phyloP scores from a whole-genome alignment of 1,140 invertebrate genomes.

The Drosophila ercepeae region DNA sequence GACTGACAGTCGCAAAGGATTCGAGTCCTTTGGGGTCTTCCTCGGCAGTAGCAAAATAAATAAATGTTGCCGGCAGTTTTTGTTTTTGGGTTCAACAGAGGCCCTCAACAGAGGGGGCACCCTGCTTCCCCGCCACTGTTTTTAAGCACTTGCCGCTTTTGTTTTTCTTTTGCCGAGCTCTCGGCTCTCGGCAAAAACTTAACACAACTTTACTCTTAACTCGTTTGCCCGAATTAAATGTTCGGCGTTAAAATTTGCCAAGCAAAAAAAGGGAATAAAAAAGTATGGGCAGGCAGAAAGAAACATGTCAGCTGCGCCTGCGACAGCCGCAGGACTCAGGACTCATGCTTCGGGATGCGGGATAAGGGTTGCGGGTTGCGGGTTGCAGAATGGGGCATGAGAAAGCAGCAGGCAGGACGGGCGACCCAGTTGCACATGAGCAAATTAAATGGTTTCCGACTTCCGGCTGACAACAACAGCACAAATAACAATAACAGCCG shows the following conservation, averaged over 20 bases:
- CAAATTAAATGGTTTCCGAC: constrained; percentile 81
- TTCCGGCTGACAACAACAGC: constrained; percentile 75
- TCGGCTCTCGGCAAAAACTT: constrained; percentile 69
- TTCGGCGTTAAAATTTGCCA: constrained; percentile 71
- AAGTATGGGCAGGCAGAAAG: constrained; percentile 32
- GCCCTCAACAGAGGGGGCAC: constrained; percentile 1
- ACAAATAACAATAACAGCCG: constrained; percentile 42
- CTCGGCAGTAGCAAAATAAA: constrained; percentile 69
- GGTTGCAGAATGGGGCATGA: constrained; percentile 12
- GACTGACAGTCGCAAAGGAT: constrained; percentile 57
- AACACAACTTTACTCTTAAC: constrained; percentile 82
- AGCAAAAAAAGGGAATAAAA: constrained; percentile 29
- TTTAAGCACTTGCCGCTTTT: constrained; percentile 59
- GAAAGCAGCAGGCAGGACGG: constrained; percentile 3
- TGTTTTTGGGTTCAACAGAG: constrained; percentile 35
- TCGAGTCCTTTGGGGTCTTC: constrained; percentile 57
- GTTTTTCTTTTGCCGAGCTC: constrained; percentile 67
- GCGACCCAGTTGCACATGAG: constrained; percentile 72
- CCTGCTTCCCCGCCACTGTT: constrained; percentile 8
- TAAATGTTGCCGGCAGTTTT: constrained; percentile 66
- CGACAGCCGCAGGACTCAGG: constrained; percentile 40
- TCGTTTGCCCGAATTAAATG: constrained; percentile 80
- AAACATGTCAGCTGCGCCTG: constrained; percentile 75
- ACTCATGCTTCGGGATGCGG: constrained; percentile 22
- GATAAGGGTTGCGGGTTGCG: neutral